Conservation (phyloP, 2,797 vertebrate species). For the Prunella strophiata region DNA sequence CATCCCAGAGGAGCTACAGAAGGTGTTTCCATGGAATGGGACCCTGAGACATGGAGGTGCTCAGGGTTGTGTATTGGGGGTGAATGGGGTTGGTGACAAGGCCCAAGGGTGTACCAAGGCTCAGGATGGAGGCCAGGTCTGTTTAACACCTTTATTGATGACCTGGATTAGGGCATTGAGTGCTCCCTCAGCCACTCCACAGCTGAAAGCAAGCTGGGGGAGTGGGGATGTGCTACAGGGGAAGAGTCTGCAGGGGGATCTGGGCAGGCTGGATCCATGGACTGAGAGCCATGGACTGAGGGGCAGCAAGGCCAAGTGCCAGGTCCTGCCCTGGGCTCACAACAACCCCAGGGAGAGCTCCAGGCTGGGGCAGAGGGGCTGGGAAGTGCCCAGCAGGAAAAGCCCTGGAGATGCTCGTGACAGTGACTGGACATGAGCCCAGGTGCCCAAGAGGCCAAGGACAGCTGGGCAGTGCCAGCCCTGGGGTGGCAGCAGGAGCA, state of each 20-base stretch:
- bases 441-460: neutral
- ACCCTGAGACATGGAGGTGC: neutral
- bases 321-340: neutral
- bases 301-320: neutral
- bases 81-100: neutral
- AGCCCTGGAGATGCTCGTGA: neutral
- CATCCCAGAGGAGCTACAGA: neutral
- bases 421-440: rapidly evolving
- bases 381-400: neutral
- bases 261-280: neutral
- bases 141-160: neutral
- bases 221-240: neutral
- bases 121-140: neutral
- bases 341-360: rapidly evolving
- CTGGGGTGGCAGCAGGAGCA: neutral
- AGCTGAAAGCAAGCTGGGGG: rapidly evolving
- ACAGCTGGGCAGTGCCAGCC: neutral
- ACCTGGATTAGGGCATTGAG: too few species aligned
- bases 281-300: neutral
- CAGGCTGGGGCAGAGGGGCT: neutral
- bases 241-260: neutral
- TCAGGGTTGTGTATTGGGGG: neutral
- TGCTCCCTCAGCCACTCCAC: neutral
- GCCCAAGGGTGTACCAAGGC: neutral
- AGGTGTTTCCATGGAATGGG: neutral